Base-by-base conservation (phyloP, 2,113 vertebrate genomes). In the Galeopterus variegatus region DNA sequence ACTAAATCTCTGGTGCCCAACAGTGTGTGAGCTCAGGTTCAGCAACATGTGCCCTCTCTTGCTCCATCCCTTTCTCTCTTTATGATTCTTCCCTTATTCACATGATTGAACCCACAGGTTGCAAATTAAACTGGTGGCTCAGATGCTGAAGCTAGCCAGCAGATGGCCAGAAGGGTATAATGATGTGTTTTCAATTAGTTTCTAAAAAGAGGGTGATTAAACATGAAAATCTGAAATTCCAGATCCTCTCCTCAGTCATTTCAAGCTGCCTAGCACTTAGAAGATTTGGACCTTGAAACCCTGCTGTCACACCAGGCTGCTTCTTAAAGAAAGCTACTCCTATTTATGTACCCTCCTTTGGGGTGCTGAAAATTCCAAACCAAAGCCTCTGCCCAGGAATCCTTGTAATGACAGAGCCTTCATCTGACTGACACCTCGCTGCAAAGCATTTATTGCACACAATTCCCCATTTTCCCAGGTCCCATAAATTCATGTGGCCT, bases 141-240 rank as follows among this genome's bases (percentile, higher is more conserved):
- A 85, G 91, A 88, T 86, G 82, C 85, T 82, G 64, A 31, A 58
- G 72, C 75, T 41, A 85, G 65, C 26, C 79, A 97, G 83, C 87
- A 96, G 79, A 92, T 95, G 72, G 94, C 62, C 90, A 58, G 58
- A 92, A 88, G 58, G 48, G 23, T 36, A 3, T 69, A 83, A 94
- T 83, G 33, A 95, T 50, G 45, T 77, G 60, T 80, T 97, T 87
- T 88, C 62, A 14, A 86, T 83, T 83, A 10, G 15, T 65, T 93
- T 56, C 45, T 95, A 85, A 83, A 94, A 93, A 96, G 67, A 73
- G 54, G 28, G 73, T 73, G 56, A 93, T 96, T 58, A 62, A 88
- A 95, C 19, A 75, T 18, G 64, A 91, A 96, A 87, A 64, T 33
- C 12, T 92, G 13, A 94, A 83, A 73, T 65, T 90, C 36, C 72